Evolutionary conservation across 1,140 invertebrate species (phyloP).

Genomic region (Heterodera schachtii): DNA sequence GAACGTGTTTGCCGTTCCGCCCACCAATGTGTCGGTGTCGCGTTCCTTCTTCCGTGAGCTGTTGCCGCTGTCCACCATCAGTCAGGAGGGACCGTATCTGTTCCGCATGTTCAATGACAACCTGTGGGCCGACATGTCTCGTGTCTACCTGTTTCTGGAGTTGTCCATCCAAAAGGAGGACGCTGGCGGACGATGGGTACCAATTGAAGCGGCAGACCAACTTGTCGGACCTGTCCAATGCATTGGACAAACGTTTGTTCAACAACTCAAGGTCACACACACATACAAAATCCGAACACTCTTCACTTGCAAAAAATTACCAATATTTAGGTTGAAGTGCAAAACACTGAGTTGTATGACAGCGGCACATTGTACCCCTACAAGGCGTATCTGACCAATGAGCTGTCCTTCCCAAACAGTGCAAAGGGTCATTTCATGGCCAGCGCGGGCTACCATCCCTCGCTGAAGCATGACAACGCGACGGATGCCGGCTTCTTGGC

Average conservation of each 20-base stretch:
- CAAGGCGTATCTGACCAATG: constrained; percentile 32
- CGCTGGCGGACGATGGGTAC: not conserved
- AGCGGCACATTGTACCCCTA: constrained; percentile 36
- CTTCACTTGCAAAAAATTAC: no score
- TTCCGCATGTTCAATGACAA: constrained; percentile 30
- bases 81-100: constrained; percentile 26
- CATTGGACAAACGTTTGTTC: constrained; percentile 46
- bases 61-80: constrained; percentile 34
- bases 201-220: not conserved
- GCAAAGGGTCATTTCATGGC: constrained; percentile 30
- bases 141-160: constrained; percentile 33
- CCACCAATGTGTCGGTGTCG: constrained; percentile 43
- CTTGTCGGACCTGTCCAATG: constrained; percentile 32
- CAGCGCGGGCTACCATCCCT: constrained; percentile 31
- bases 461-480: constrained; percentile 12
- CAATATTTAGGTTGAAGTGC: not conserved
- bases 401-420: constrained; percentile 28
- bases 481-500: constrained; percentile 28
- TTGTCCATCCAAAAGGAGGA: constrained; percentile 23
- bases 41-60: constrained; percentile 30
- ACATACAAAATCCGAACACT: no score
- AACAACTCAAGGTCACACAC: constrained; percentile 37
- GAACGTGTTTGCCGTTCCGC: constrained; percentile 39
- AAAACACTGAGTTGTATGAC: constrained; percentile 37
- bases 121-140: constrained; percentile 37